These are phyloP conservation scores for Oxystoma pomonae DNA, from an alignment of 2,888 invertebrate genomes.

Conservation along the genomic window DNA sequence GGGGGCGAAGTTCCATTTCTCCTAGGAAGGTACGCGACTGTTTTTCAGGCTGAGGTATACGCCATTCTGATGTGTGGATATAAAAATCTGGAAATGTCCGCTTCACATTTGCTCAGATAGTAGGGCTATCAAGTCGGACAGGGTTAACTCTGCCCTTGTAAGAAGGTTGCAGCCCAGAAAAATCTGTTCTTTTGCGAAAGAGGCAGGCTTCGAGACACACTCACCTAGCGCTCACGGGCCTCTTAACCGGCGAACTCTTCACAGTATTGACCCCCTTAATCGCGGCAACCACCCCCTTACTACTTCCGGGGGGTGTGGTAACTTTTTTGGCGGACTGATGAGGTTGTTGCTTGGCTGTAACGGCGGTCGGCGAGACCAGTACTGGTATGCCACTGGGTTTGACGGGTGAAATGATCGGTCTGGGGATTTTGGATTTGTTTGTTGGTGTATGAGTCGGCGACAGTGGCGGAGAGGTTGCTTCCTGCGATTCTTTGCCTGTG, in stretches of 20 bases:
- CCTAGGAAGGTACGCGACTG: too few species aligned
- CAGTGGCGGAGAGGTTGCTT: conserved; percentile 44
- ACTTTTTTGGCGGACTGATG: not conserved
- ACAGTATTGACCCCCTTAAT: conserved; percentile 19
- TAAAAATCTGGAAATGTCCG: too few species aligned
- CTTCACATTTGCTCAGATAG: not conserved
- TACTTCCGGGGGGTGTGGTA: not conserved
- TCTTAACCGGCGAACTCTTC: conserved; percentile 31
- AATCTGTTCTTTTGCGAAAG: too few species aligned
- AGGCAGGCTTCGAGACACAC: too few species aligned
- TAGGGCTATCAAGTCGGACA: conserved; percentile 36
- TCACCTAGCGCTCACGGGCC: conserved; percentile 11
- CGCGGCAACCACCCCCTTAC: not conserved
- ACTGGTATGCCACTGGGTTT: conserved; percentile 57
- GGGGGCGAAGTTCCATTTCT: too few species aligned
- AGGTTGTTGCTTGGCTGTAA: not conserved
- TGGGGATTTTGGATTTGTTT: conserved; percentile 67
- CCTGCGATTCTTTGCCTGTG: conserved; percentile 44
- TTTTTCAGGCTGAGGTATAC: too few species aligned
- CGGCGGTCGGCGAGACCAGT: not conserved
- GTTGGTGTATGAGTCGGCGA: conserved; percentile 45
- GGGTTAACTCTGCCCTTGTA: too few species aligned
- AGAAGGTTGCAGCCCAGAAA: too few species aligned
- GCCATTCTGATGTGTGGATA: too few species aligned
- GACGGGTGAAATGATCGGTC: conserved; percentile 70